These are phyloP conservation scores for Zapornia atra DNA, from an alignment of 2,113 vertebrate species.

Conservation along the genomic window DNA sequence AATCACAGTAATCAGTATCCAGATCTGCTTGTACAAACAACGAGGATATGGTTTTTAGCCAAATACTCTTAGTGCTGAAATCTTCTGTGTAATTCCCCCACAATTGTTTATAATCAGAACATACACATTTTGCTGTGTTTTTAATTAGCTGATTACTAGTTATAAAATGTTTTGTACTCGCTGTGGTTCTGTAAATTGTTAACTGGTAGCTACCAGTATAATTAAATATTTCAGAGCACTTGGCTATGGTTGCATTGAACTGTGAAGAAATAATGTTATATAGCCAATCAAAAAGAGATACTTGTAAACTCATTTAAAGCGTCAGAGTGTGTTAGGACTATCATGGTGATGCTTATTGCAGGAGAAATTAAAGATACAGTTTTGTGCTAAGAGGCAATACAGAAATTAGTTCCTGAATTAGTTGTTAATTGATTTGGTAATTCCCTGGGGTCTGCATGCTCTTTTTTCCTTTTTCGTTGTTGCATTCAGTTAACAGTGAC, in stretches of 20 bases:
- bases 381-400: conserved; percentile 89
- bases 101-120: conserved; percentile 73
- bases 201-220: conserved; percentile 80
- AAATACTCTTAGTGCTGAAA: conserved; percentile 39
- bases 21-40: conserved; percentile 55
- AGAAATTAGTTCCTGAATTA: conserved; percentile 90
- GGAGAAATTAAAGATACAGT: conserved; percentile 86
- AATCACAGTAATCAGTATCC: conserved; percentile 50
- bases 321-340: conserved; percentile 77
- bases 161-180: conserved; percentile 73
- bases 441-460: conserved; percentile 82
- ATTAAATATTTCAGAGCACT: conserved; percentile 83
- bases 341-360: conserved; percentile 82
- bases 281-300: conserved; percentile 87
- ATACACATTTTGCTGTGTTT: conserved; percentile 66
- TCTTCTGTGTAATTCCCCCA: conserved; percentile 45
- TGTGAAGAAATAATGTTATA: conserved; percentile 85
- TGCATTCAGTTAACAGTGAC: conserved; percentile 83
- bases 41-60: conserved; percentile 5
- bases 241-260: conserved; percentile 81
- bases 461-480: conserved; percentile 77
- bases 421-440: conserved; percentile 96
- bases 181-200: conserved; percentile 78
- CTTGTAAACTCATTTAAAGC: conserved; percentile 85
- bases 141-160: conserved; percentile 82